Percentiles rank a stretch among this genome's conserved stretches.
Evolutionary conservation across 1,140 invertebrate genomes (phyloP).

Genomic region (Rhagoletis zephyria): DNA sequence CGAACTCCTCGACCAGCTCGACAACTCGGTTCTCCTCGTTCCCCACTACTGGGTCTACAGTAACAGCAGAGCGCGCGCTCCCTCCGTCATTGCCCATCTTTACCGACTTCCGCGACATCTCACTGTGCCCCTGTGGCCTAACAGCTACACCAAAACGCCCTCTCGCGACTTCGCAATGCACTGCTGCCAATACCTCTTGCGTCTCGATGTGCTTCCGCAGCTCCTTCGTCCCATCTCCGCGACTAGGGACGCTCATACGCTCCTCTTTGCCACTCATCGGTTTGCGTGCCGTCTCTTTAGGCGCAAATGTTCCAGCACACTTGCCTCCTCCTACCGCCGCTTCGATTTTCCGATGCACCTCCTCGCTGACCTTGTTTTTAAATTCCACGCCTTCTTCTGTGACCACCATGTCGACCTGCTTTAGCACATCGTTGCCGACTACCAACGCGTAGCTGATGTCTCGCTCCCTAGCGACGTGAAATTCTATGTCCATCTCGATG

Average conservation of each 20-base stretch:
- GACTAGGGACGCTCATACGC: not conserved
- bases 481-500: not conserved
- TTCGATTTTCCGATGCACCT: not conserved
- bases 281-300: not conserved
- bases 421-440: conserved; percentile 11
- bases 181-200: not conserved
- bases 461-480: not conserved
- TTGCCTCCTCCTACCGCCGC: not conserved
- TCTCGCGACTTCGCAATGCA: no score
- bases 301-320: not conserved
- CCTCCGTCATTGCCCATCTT: no score
- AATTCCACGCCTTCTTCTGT: not conserved
- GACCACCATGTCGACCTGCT: not conserved
- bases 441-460: conserved; percentile 2
- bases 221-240: not conserved
- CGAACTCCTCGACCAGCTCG: not conserved
- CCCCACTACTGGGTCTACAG: no score
- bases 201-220: not conserved
- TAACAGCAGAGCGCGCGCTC: no score
- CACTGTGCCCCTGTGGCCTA: no score
- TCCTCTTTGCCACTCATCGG: not conserved
- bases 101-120: no score
- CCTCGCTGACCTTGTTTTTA: not conserved
- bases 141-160: no score
- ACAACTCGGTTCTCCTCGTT: no score